These are phyloP conservation scores for Hylia prasina DNA, from an alignment of 2,113 vertebrate species.

Conservation along the genomic window DNA sequence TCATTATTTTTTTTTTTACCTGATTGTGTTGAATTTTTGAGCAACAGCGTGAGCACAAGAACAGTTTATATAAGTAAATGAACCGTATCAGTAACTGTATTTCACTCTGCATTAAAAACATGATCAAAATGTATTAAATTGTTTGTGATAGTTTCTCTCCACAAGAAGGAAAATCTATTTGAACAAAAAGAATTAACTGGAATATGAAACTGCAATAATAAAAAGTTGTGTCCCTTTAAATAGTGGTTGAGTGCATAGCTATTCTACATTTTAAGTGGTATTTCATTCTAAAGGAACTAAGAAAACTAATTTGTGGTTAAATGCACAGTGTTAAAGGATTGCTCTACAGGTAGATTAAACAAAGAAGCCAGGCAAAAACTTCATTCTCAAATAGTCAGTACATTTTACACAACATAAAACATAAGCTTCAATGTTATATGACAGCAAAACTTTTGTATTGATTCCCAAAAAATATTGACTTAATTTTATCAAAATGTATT, in stretches of 20 bases:
- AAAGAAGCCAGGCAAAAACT: neutral
- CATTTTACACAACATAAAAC: slow-evolving; percentile 5
- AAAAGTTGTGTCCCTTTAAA: slow-evolving; percentile 52
- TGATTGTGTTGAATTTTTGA: slow-evolving; percentile 41
- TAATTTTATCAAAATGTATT: slow-evolving; percentile 60
- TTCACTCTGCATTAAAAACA: slow-evolving; percentile 41
- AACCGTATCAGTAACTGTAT: slow-evolving; percentile 47
- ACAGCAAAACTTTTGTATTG: neutral
- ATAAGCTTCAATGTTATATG: neutral
- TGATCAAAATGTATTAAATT: slow-evolving; percentile 51
- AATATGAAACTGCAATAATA: slow-evolving; percentile 25
- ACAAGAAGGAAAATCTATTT: slow-evolving; percentile 7
- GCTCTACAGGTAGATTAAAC: slow-evolving; percentile 3
- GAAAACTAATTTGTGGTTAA: neutral
- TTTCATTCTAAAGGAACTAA: neutral
- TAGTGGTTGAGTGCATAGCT: neutral
- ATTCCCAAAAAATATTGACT: slow-evolving; percentile 44
- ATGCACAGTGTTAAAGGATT: neutral
- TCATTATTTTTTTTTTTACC: slow-evolving; percentile 37
- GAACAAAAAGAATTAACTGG: slow-evolving; percentile 25
- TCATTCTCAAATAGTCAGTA: neutral
- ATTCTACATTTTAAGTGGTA: slow-evolving; percentile 9
- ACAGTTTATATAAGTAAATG: slow-evolving; percentile 59
- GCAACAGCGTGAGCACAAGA: slow-evolving; percentile 8
- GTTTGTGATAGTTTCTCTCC: slow-evolving; percentile 28